Percentiles rank a stretch among this genome's conserved stretches.
phyloP scores from a whole-genome alignment of 2,113 vertebrate species.

The Apodemus sylvaticus region DNA sequence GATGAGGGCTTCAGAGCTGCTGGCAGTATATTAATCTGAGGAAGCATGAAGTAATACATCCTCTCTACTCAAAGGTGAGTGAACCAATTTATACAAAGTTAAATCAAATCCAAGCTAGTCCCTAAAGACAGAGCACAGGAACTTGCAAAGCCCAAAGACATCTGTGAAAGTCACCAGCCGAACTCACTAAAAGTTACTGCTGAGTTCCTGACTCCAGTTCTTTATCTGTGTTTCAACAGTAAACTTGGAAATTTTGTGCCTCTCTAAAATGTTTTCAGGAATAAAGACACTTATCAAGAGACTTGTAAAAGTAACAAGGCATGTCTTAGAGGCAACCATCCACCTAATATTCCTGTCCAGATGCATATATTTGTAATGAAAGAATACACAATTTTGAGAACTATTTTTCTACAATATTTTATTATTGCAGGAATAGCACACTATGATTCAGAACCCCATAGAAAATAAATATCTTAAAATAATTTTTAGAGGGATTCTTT shows the following conservation, averaged over 20 bases:
- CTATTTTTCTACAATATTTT: background rate
- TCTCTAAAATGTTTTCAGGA: constrained; percentile 20
- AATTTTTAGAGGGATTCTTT: constrained; percentile 18
- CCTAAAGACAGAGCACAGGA: constrained; percentile 59
- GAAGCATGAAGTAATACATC: constrained; percentile 56
- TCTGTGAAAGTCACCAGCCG: constrained; percentile 62
- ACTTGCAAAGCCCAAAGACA: constrained; percentile 65
- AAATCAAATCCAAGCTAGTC: constrained; percentile 75
- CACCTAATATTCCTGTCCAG: background rate
- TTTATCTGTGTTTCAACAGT: background rate
- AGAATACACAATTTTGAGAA: background rate
- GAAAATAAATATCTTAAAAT: background rate
- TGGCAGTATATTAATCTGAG: constrained; percentile 78
- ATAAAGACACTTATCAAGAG: background rate
- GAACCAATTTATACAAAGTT: constrained; percentile 78
- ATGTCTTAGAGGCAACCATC: background rate
- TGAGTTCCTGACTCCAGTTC: constrained; percentile 18
- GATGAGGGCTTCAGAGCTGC: constrained; percentile 61
- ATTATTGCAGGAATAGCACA: background rate
- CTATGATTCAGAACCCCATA: background rate
- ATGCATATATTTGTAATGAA: background rate
- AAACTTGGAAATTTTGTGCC: background rate
- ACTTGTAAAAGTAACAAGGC: background rate
- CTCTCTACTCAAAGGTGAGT: constrained; percentile 69
- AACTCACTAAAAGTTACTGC: background rate